Conservation (phyloP, 37 sponge, comb jelly and placozoan genomes). For the Dysidea cf. avara region DNA sequence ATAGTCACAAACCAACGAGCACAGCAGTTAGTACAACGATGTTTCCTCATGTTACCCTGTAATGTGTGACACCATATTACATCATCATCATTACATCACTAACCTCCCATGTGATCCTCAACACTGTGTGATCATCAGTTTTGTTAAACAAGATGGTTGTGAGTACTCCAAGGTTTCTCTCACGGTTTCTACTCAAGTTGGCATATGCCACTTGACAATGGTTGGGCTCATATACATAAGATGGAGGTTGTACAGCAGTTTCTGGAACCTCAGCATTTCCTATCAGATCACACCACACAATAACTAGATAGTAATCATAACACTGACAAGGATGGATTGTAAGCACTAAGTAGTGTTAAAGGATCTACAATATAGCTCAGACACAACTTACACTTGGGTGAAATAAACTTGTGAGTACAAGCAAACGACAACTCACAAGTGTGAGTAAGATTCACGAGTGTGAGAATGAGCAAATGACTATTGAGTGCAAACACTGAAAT, state of each 20-base stretch:
- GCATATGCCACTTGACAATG: slow-evolving; percentile 59
- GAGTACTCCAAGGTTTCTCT: slow-evolving; percentile 55
- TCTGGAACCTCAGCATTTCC: slow-evolving; percentile 13
- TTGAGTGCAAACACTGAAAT: no score
- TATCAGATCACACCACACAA: background rate
- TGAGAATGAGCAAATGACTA: no score
- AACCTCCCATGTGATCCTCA: slow-evolving; percentile 66
- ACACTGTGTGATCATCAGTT: slow-evolving; percentile 35
- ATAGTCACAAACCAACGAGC: slow-evolving; percentile 54
- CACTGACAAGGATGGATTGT: background rate
- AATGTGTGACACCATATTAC: no score
- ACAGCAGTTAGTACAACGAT: slow-evolving; percentile 54
- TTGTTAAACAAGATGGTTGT: slow-evolving; percentile 34
- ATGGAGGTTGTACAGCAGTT: background rate
- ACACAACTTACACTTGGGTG: slow-evolving; percentile 23
- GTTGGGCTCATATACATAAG: slow-evolving; percentile 46
- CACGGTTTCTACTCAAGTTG: slow-evolving; percentile 32
- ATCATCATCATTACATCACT: no score
- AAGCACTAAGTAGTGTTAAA: background rate
- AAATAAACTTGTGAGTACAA: no score
- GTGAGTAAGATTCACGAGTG: no score
- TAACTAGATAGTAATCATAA: background rate
- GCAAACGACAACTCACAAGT: no score
- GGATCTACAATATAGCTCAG: background rate
- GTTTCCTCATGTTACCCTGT: no score